phyloP scores from a whole-genome alignment of 2,113 vertebrate genomes.

The Camelus dromedarius region DNA sequence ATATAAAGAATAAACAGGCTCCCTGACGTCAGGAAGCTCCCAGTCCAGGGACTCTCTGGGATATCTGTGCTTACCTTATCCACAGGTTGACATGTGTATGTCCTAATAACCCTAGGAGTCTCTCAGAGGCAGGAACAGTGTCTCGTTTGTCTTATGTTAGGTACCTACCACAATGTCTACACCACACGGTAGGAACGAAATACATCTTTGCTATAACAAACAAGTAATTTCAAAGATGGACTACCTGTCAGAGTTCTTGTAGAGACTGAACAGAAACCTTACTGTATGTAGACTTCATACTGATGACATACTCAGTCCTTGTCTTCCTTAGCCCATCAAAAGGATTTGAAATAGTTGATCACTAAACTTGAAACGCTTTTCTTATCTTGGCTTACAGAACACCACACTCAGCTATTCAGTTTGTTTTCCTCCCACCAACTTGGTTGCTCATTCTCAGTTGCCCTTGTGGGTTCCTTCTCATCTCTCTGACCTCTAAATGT shows the following conservation, averaged over 20 bases:
- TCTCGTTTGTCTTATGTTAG: slow-evolving; percentile 15
- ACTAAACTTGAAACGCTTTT: background rate
- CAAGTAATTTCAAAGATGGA: background rate
- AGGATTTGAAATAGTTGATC: background rate
- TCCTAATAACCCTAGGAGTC: background rate
- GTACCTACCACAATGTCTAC: background rate
- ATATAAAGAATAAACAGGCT: background rate
- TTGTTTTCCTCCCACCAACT: background rate
- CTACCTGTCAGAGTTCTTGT: background rate
- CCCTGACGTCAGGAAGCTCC: background rate
- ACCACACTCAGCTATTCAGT: background rate
- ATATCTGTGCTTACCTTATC: background rate
- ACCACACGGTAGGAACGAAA: slow-evolving; percentile 36
- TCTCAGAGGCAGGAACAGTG: slow-evolving; percentile 9
- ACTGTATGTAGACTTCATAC: background rate
- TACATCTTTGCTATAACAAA: slow-evolving; percentile 46
- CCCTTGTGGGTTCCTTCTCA: background rate
- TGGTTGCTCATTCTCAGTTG: background rate
- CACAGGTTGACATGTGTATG: background rate
- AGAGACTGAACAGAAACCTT: slow-evolving; percentile 1
- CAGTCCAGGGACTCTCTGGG: background rate
- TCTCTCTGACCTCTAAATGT: background rate
- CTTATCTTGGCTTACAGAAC: background rate
- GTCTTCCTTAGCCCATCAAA: background rate
- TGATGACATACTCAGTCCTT: background rate